phyloP scores from a whole-genome alignment of 2,113 vertebrate species.

The Brienomyrus longianalis region DNA sequence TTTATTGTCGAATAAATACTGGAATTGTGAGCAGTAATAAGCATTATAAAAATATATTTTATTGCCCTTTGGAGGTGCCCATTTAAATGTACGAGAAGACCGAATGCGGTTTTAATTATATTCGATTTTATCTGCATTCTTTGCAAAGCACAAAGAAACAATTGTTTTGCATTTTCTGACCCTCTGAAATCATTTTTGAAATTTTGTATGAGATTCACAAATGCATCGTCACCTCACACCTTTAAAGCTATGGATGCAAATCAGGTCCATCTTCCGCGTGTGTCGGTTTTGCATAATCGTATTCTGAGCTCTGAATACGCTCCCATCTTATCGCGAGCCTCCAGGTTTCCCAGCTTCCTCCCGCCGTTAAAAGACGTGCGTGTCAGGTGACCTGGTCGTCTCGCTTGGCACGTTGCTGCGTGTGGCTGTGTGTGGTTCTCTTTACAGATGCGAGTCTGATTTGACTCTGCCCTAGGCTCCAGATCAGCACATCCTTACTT shows the following conservation, averaged over 20 bases:
- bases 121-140: neutral
- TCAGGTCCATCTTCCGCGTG: neutral
- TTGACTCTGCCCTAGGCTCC: neutral
- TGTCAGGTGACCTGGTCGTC: neutral
- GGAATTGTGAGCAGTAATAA: neutral
- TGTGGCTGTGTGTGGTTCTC: neutral
- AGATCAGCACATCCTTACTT: neutral
- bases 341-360: neutral
- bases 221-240: neutral
- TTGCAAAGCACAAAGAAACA: neutral
- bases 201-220: neutral
- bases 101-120: neutral
- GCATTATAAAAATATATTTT: neutral
- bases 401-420: neutral
- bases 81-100: neutral
- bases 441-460: neutral
- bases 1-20: neutral
- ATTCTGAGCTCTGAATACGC: neutral
- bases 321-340: neutral
- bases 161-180: neutral
- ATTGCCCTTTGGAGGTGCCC: neutral
- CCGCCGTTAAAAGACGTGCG: neutral
- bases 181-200: neutral
- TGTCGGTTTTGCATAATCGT: neutral
- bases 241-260: neutral